Evolutionary conservation across 2,113 vertebrate genomes (phyloP).

Genomic region (Oreotrochilus melanogaster): DNA sequence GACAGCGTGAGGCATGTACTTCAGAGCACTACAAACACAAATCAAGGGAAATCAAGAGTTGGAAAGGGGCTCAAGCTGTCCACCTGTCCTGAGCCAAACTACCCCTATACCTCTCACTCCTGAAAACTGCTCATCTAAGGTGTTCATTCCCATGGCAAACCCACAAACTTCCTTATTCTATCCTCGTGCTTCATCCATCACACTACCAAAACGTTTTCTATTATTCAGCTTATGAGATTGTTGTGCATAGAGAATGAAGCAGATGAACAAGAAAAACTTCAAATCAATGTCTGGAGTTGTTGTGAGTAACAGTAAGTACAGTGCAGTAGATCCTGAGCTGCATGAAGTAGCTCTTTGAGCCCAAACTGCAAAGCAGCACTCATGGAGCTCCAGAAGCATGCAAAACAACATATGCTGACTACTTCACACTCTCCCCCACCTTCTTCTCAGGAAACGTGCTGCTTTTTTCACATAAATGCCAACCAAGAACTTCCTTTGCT

Average conservation of each 20-base stretch:
- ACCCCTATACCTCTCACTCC: neutral
- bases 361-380: neutral
- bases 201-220: neutral
- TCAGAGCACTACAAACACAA: constrained; percentile 85
- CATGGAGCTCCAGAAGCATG: rapidly evolving
- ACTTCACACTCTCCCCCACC: rapidly evolving
- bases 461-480: neutral
- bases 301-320: rapidly evolving
- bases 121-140: neutral
- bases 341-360: rapidly evolving
- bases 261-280: rapidly evolving
- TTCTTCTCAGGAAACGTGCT: rapidly evolving
- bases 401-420: rapidly evolving
- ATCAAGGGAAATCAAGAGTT: neutral
- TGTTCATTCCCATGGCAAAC: neutral
- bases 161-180: rapidly evolving
- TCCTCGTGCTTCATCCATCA: rapidly evolving
- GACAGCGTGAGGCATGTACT: constrained; percentile 99
- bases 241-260: rapidly evolving
- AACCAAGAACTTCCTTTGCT: neutral
- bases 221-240: rapidly evolving
- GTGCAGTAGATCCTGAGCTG: rapidly evolving
- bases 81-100: neutral
- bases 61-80: neutral
- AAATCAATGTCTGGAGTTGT: neutral